Evolutionary conservation across 1,140 invertebrate species (phyloP), one percentile per base, ranked within the genome.

Genomic region (Medauroidea extradentata): DNA sequence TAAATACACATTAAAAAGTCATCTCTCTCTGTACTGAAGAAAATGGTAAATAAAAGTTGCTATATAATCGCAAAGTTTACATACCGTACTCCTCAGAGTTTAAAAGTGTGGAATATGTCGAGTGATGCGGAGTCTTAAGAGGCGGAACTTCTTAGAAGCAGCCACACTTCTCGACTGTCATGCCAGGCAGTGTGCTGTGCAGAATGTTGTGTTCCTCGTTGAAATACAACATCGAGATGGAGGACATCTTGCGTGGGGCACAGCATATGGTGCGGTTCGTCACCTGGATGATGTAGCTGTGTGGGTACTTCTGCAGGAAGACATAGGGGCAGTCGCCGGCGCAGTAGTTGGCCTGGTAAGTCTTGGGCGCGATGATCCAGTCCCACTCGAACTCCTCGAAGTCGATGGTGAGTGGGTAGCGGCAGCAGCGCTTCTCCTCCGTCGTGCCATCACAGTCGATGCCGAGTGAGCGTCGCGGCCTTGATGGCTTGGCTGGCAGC

Each of bases 321-420:
- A 82, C 80, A 75, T 88, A 92, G 1, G 90, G 89, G 79, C 96
- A 99, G 66, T 96, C 91, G 2, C 96, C 96, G 59, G 89, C 88
- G 78, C 96, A 99, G 77, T 95, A 98, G 77, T 95, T 94, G 16
- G 96, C 96, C 68, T 96, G 88, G 76, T 98, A 99, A 63, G 87
- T 85, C 67, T 92, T 91, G 0, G 96, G 96, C 0, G 95, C 95
- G 34, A 99, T 94, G 66, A 99, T 95, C 90, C 95, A 99, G 68
- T 98, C 93, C 94, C 96, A 98, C 8, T 93, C 94, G 69, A 99
- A 94, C 62, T 93, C 91, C 64, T 89, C 90, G 75, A 99, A 99
- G 77, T 98, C 92, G 14, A 99, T 93, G n/a, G 90, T 90, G 16
- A 99, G 81, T 1, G 91, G 89, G 72, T 94, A 94, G 14, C 91